Percentiles rank a stretch among this genome's conserved stretches.
phyloP scores from a whole-genome alignment of 1,140 invertebrate species.

The Mactra quadrangularis region DNA sequence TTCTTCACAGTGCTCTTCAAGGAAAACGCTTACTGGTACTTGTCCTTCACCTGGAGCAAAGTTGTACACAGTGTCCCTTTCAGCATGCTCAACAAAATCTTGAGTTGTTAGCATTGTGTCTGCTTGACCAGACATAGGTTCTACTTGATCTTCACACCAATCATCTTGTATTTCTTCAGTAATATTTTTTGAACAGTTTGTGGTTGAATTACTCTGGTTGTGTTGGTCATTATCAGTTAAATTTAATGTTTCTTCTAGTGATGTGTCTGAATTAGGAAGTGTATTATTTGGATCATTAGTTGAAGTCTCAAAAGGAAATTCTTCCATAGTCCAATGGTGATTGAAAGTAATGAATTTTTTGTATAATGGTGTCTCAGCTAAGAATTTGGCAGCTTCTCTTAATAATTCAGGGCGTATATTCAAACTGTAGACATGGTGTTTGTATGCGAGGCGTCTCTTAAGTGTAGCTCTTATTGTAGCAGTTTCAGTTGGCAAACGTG shows the following conservation, averaged over 20 bases:
- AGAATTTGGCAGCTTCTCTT: constrained; percentile 26
- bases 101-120: no score
- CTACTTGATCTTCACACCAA: no score
- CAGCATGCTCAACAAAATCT: constrained; percentile 62
- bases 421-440: no score
- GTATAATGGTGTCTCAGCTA: constrained; percentile 39
- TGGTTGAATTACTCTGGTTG: no score
- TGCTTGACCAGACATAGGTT: no score
- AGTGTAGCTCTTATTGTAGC: constrained; percentile 58
- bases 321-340: constrained; percentile 2
- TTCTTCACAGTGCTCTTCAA: constrained; percentile 59
- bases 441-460: constrained; percentile 16
- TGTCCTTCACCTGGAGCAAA: constrained; percentile 63
- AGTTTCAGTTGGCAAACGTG: constrained; percentile 40
- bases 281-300: no score
- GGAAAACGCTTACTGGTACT: constrained; percentile 58
- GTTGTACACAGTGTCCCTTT: constrained; percentile 56
- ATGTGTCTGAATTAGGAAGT: no score
- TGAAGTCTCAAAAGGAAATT: no score
- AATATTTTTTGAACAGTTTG: no score
- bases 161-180: no score
- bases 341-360: constrained; percentile 43
- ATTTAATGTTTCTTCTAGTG: constrained; percentile 52
- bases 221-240: constrained; percentile 55
- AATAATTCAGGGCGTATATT: no score